Evolutionary conservation across 2,113 vertebrate species (phyloP).

Genomic region (Clinocottus analis): DNA sequence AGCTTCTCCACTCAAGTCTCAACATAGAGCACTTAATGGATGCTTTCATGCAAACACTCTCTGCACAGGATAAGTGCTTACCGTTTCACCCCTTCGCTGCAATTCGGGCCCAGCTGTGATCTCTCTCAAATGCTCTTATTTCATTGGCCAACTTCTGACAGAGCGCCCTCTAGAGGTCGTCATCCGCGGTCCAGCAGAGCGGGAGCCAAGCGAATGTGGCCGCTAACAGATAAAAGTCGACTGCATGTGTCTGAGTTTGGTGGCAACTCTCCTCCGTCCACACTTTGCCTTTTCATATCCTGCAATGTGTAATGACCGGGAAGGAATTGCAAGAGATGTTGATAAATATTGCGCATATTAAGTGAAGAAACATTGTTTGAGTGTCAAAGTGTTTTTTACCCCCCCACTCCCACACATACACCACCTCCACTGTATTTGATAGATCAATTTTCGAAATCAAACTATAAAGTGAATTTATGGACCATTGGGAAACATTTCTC

Average conservation of each 20-base stretch:
- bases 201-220: not conserved
- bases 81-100: not conserved
- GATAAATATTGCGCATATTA: not conserved
- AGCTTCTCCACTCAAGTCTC: conserved; percentile 13
- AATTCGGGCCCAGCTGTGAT: conserved; percentile 7
- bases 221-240: not conserved
- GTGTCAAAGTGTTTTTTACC: not conserved
- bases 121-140: not conserved
- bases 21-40: conserved; percentile 21
- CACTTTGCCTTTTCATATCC: not conserved
- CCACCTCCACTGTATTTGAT: no score
- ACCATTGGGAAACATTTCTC: not conserved
- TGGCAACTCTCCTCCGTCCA: no score
- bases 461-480: not conserved
- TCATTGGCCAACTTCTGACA: not conserved
- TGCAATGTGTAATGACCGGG: not conserved
- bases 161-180: conserved; percentile 19
- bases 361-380: not conserved
- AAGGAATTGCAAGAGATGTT: not conserved
- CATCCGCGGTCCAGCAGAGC: not conserved
- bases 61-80: not conserved
- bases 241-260: not conserved
- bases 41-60: conserved; percentile 35
- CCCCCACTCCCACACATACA: no score
- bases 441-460: not conserved